A percentile compares a stretch with the other conserved stretches of the same genome.
These are phyloP conservation scores for Drosophila atripex DNA, from an alignment of 2,888 invertebrate genomes.

Conservation along the genomic window DNA sequence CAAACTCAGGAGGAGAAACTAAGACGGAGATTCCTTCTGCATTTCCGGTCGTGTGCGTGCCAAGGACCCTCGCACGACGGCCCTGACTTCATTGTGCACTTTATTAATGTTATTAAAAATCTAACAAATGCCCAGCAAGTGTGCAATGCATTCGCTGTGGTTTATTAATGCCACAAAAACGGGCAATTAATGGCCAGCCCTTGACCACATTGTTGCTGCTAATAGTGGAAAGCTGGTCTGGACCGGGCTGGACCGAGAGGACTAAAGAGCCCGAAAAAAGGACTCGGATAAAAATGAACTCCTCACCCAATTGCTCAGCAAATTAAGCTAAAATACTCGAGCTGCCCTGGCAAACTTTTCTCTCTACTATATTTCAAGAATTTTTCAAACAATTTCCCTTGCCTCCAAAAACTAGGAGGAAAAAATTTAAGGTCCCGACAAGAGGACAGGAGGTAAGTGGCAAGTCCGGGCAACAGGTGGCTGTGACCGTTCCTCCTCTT, in stretches of 20 bases:
- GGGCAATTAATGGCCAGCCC: constrained; percentile 31
- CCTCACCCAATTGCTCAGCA: constrained; percentile 34
- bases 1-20: constrained; percentile 61
- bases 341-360: constrained; percentile 22
- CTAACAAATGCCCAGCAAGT: constrained; percentile 68
- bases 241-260: neutral
- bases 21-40: constrained; percentile 56
- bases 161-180: constrained; percentile 47
- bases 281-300: constrained; percentile 23
- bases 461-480: constrained; percentile 31
- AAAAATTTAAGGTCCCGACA: constrained; percentile 13
- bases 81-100: constrained; percentile 78
- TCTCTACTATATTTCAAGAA: constrained; percentile 26
- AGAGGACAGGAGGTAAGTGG: constrained; percentile 15
- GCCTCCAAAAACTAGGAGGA: neutral
- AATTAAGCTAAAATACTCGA: constrained; percentile 17
- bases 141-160: constrained; percentile 39
- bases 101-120: constrained; percentile 80
- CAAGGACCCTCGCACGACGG: constrained; percentile 46
- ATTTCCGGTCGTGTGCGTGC: constrained; percentile 39
- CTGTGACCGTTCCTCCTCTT: constrained; percentile 10
- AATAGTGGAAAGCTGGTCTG: constrained; percentile 11
- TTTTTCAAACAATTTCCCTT: constrained; percentile 34
- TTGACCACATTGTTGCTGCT: constrained; percentile 37
- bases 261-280: neutral